Evolutionary conservation across 2,113 vertebrate genomes (phyloP).

Genomic region (Pipra filicauda): DNA sequence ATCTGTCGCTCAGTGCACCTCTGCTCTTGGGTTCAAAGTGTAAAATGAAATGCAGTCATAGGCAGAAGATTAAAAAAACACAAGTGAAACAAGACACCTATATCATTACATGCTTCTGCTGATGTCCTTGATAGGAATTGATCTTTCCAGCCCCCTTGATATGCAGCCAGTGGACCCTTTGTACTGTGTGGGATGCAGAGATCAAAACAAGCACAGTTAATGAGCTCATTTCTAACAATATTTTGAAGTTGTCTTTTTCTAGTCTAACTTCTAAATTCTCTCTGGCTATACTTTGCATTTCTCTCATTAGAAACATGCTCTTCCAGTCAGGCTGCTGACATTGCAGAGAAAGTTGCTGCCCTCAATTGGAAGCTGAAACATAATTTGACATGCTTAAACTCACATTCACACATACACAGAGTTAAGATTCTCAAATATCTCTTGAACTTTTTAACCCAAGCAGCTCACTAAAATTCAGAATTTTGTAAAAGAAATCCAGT

Average conservation of each 20-base stretch:
- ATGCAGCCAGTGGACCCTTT: conserved; percentile 19
- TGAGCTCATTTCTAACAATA: conserved; percentile 41
- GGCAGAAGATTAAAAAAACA: not conserved
- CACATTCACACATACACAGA: not conserved
- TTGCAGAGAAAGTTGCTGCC: not conserved
- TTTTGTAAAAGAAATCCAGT: not conserved
- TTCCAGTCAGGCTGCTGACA: conserved; percentile 22
- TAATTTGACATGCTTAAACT: not conserved
- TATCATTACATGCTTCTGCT: not conserved
- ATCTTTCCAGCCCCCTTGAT: conserved; percentile 13
- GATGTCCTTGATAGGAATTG: conserved; percentile 33
- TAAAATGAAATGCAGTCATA: conserved; percentile 6
- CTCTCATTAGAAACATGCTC: conserved; percentile 23
- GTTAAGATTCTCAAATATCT: not conserved
- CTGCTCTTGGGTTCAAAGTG: conserved; percentile 14
- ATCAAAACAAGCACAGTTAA: conserved; percentile 50
- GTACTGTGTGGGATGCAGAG: conserved; percentile 34
- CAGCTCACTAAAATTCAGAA: not conserved
- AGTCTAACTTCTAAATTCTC: conserved; percentile 8
- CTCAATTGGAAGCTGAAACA: not conserved
- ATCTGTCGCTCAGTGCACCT: not conserved
- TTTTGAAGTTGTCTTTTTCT: conserved; percentile 46
- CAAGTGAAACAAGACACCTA: conserved; percentile 36
- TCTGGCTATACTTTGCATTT: conserved; percentile 49
- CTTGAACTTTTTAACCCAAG: not conserved